Conservation (phyloP, 2,797 vertebrate genomes). For the Lithobates pipiens region DNA sequence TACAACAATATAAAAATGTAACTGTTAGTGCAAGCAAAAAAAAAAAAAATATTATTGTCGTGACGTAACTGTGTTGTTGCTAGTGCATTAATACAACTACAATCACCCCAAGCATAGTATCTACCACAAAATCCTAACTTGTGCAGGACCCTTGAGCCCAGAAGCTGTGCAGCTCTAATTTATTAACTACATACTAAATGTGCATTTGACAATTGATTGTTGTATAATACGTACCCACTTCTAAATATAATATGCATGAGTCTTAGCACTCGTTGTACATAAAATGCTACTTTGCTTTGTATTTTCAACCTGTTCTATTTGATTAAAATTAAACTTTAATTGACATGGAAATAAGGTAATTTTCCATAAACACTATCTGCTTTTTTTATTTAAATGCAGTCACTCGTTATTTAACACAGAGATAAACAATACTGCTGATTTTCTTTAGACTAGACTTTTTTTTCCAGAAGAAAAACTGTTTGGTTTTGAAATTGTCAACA, state of each 20-base stretch:
- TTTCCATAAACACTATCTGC: conserved; percentile 44
- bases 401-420: conserved; percentile 46
- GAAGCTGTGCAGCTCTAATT: neutral
- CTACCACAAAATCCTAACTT: neutral
- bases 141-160: neutral
- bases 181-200: conserved; percentile 3
- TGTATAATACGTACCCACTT: conserved; percentile 3
- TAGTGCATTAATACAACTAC: no score
- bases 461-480: conserved; percentile 17
- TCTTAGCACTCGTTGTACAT: neutral
- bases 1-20: no score
- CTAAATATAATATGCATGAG: conserved; percentile 41
- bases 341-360: conserved; percentile 36
- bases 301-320: conserved; percentile 38
- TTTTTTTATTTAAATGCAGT: conserved; percentile 45
- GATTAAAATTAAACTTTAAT: conserved; percentile 51
- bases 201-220: conserved; percentile 21
- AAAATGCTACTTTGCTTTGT: conserved; percentile 31
- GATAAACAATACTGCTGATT: conserved; percentile 21
- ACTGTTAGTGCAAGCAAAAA: no score
- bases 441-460: neutral
- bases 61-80: no score
- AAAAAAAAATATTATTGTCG: no score
- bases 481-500: conserved; percentile 53
- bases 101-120: no score